These are phyloP conservation scores for Oryzias celebensis DNA, from an alignment of 2,113 vertebrate species.

Conservation along the genomic window DNA sequence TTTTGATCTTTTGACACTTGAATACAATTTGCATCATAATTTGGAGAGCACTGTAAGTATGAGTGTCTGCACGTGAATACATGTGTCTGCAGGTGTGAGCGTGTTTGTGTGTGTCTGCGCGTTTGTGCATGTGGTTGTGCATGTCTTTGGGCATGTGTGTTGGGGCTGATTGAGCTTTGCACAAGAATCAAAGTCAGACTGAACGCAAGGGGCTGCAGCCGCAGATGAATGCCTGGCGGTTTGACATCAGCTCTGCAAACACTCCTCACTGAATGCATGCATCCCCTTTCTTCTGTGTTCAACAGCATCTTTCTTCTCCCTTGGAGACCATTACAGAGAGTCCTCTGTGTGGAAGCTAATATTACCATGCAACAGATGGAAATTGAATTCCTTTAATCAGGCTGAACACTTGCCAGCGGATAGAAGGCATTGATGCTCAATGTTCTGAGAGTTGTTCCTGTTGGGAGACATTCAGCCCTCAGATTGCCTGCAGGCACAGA, in stretches of 20 bases:
- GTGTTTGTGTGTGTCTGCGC: no score
- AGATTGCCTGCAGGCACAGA: constrained; percentile 4
- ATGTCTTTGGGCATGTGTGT: neutral
- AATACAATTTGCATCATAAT: no score
- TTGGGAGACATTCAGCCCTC: constrained; percentile 16
- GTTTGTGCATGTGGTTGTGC: neutral
- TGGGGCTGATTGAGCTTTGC: constrained; percentile 37
- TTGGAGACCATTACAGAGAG: constrained; percentile 47
- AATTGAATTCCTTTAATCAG: constrained; percentile 63
- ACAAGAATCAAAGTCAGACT: constrained; percentile 41
- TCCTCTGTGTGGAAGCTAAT: constrained; percentile 53
- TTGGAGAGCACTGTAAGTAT: no score
- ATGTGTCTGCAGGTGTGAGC: no score
- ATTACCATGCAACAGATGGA: constrained; percentile 59
- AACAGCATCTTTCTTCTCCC: constrained; percentile 29
- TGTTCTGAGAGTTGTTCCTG: neutral
- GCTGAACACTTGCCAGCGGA: constrained; percentile 36
- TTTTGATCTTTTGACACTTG: no score
- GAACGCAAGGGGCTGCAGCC: neutral
- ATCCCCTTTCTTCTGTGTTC: constrained; percentile 33
- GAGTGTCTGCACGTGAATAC: no score
- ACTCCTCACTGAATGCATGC: constrained; percentile 37
- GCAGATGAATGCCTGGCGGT: constrained; percentile 34
- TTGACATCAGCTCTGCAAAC: constrained; percentile 48
- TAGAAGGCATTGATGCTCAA: constrained; percentile 18